Evolutionary conservation across 2,888 invertebrate species (phyloP), one percentile per base, ranked within the genome.

Genomic region (Eupithecia subumbrata): DNA sequence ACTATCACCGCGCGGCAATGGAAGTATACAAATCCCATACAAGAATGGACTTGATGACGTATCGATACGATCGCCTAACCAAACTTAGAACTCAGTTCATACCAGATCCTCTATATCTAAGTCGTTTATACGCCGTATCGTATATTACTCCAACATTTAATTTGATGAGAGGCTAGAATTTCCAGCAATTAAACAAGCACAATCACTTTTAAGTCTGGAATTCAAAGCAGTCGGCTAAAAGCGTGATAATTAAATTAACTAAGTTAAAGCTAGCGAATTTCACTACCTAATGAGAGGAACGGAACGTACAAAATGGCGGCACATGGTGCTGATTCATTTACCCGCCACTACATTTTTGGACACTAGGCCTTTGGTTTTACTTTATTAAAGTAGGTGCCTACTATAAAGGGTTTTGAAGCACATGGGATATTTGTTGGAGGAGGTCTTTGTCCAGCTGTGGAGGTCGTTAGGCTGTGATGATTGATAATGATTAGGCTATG

Each of bases 241-340:
- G 85, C 83, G 80, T 80, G 79, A 81, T 85, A 86, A 85, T 86
- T 84, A 82, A 85, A 86, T 86, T 83, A 87, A 83, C 79, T 79
- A 82, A 87, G 60, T 86, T 86, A 86, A 85, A 84, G 79, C 72
- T 40, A 68, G 70, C 77, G 81, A 82, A 83, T 84, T 85, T 83
- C 79, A 80, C 43, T 43, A 68, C 16, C 79, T 76, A 80, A 84
- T 75, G 77, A 77, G 74, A 72, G 72, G 74, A 72, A 77, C 71
- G 74, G 77, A 77, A 74, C 74, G 74, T 72, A 66, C 52, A 69
- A 82, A 80, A 79, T 78, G 70, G 74, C 76, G 78, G 76, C 69
- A 11, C 72, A 72, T 77, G 63, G 69, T 80, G 78, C 76, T 76
- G 73, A 78, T 75, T 73, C 67, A 52, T 67, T n/a, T 80, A 74